A percentile compares a stretch with the other conserved stretches of the same genome.
These are phyloP conservation scores for Rotaria macrura DNA, from an alignment of 2,888 invertebrate genomes.

Conservation along the genomic window DNA sequence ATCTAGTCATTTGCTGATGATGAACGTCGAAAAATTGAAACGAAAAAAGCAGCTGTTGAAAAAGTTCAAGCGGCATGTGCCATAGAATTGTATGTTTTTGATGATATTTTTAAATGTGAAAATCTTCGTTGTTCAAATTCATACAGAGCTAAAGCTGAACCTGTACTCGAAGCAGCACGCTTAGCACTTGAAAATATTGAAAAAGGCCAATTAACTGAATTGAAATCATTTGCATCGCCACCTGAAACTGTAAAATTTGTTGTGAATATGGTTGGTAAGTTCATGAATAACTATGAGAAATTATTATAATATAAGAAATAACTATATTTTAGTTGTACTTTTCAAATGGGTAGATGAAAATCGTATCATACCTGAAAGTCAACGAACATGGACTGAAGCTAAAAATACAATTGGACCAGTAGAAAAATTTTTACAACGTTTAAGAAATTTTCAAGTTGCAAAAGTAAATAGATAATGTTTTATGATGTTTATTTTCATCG, in stretches of 20 bases:
- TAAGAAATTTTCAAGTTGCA: not conserved
- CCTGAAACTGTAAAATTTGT: conserved; percentile 85
- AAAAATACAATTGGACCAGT: conserved; percentile 52
- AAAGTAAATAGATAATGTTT: not conserved
- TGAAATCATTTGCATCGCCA: conserved; percentile 89
- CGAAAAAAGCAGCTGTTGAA: not conserved
- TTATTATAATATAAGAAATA: too few species aligned
- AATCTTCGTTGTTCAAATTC: too few species aligned
- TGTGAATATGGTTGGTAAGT: conserved; percentile 67
- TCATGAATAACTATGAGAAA: conserved; percentile 57
- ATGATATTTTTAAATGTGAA: too few species aligned
- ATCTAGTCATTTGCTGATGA: not conserved
- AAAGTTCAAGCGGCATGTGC: not conserved
- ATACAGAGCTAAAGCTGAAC: not conserved
- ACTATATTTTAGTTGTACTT: not conserved
- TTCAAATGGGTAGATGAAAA: conserved; percentile 10
- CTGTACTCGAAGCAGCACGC: not conserved
- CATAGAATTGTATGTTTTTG: not conserved
- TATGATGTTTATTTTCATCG: too few species aligned
- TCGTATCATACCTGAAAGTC: conserved; percentile 58
- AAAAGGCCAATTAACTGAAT: conserved; percentile 74
- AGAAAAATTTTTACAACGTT: not conserved
- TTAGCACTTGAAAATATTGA: conserved; percentile 4
- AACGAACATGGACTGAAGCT: conserved; percentile 69
- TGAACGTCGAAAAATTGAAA: conserved; percentile 12